A percentile compares a stretch with the other conserved stretches of the same genome.
Conservation (phyloP, 2,797 vertebrate species). For the Crenichthys baileyi region DNA sequence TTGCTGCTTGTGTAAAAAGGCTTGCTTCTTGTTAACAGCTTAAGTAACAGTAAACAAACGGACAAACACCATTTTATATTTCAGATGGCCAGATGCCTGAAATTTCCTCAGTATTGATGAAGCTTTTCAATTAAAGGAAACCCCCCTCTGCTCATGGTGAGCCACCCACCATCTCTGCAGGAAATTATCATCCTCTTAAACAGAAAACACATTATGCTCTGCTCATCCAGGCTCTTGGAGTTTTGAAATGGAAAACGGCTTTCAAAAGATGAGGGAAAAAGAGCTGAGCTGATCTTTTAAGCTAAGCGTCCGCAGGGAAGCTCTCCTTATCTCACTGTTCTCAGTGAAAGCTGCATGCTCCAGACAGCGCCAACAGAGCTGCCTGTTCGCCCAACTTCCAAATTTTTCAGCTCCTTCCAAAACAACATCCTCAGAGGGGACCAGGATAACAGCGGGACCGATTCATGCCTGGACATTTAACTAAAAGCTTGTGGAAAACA, state of each 20-base stretch:
- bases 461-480: neutral
- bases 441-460: neutral
- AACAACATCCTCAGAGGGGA: neutral
- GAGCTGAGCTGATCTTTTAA: constrained; percentile 26
- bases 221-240: neutral
- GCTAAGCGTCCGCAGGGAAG: constrained; percentile 25
- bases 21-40: neutral
- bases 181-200: neutral
- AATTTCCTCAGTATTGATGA: neutral
- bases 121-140: constrained; percentile 22
- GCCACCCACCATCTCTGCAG: constrained; percentile 7
- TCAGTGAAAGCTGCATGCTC: constrained; percentile 22
- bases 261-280: constrained; percentile 21
- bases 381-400: neutral
- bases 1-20: neutral
- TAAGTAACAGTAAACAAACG: neutral
- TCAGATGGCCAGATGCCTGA: neutral
- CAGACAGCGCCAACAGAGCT: neutral
- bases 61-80: neutral
- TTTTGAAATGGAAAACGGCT: constrained; percentile 39
- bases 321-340: constrained; percentile 22
- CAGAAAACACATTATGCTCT: constrained; percentile 17
- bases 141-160: neutral
- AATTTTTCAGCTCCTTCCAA: constrained; percentile 7
- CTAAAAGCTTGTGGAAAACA: neutral